These are phyloP conservation scores for Trichoplusia ni DNA, from an alignment of 1,140 invertebrate genomes.

Conservation along the genomic window DNA sequence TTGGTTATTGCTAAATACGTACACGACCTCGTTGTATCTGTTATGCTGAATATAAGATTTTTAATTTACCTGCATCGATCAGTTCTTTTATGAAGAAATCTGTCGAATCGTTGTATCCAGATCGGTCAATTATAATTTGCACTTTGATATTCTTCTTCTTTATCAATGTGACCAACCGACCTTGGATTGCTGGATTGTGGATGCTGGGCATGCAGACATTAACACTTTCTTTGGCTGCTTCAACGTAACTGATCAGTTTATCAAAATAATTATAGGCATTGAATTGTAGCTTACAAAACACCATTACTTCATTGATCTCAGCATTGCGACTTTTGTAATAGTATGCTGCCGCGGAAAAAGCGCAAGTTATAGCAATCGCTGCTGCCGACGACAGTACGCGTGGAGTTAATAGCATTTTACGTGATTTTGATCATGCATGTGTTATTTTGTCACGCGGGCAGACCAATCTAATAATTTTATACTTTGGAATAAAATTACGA, in stretches of 20 bases:
- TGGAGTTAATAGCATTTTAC: constrained; percentile 71
- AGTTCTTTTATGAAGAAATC: constrained; percentile 71
- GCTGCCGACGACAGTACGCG: constrained; percentile 64
- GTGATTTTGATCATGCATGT: constrained; percentile 68
- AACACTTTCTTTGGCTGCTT: constrained; percentile 60
- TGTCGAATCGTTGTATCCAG: constrained; percentile 68
- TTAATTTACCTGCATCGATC: constrained; percentile 62
- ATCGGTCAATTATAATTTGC: constrained; percentile 65
- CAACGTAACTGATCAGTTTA: constrained; percentile 70
- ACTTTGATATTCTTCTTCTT: constrained; percentile 66
- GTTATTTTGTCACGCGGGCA: constrained; percentile 40
- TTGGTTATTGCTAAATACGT: no score
- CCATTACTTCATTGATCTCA: constrained; percentile 77
- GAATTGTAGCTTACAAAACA: constrained; percentile 75
- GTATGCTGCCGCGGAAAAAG: constrained; percentile 67
- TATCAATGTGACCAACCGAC: constrained; percentile 60
- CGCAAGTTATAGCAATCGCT: constrained; percentile 67
- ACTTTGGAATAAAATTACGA: constrained; percentile 67
- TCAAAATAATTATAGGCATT: constrained; percentile 75
- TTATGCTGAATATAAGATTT: background rate
- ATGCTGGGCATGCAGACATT: constrained; percentile 76
- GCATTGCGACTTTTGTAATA: constrained; percentile 67
- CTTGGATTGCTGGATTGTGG: constrained; percentile 73
- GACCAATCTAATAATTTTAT: constrained; percentile 66
- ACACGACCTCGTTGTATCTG: no score